phyloP scores from a whole-genome alignment of 2,113 vertebrate species.

The Amazona vittata region DNA sequence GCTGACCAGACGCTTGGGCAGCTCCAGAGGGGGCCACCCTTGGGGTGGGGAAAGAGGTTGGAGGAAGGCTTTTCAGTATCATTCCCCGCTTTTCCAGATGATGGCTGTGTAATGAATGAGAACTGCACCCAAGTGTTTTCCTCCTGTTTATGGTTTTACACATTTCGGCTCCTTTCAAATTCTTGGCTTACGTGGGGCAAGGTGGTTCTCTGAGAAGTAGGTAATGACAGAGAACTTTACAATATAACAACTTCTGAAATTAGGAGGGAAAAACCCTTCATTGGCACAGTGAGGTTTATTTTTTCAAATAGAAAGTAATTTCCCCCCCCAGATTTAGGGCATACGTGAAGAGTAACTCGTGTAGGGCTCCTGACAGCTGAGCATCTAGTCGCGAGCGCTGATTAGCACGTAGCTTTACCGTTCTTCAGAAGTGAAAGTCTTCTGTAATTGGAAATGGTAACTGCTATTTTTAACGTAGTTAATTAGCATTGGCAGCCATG shows the following conservation, averaged over 20 bases:
- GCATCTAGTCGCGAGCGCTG: not conserved
- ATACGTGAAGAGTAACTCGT: not conserved
- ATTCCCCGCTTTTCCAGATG: not conserved
- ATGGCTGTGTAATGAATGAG: not conserved
- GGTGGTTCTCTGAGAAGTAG: not conserved
- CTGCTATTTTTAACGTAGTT: slow-evolving; percentile 11
- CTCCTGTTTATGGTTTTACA: not conserved
- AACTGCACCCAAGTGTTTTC: not conserved
- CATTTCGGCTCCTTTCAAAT: not conserved
- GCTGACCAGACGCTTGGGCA: accelerated
- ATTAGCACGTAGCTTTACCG: not conserved
- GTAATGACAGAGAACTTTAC: not conserved
- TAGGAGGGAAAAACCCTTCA: not conserved
- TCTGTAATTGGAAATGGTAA: not conserved
- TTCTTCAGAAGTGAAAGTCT: not conserved
- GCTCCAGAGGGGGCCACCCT: accelerated
- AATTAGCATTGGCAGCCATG: not conserved
- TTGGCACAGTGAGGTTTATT: not conserved
- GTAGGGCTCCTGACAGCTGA: not conserved
- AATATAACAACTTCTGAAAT: not conserved
- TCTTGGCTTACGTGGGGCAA: accelerated
- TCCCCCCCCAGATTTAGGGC: not conserved
- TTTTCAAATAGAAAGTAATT: not conserved
- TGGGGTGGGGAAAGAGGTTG: not conserved
- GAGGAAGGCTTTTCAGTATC: not conserved